phyloP scores from a whole-genome alignment of 2,888 invertebrate genomes.

The Agonopterix subpropinquella region DNA sequence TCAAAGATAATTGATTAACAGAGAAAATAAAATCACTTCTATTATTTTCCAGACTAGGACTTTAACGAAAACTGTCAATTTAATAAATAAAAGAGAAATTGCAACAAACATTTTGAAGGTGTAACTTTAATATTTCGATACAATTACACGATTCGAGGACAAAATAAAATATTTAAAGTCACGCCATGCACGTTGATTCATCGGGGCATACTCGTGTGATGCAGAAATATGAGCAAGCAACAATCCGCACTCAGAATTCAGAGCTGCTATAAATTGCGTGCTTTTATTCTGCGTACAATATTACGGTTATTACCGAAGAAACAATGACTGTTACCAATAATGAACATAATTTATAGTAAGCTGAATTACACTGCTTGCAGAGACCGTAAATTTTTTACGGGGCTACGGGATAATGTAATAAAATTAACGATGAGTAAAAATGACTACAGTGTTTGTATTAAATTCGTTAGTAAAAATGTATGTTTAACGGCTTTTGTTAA shows the following conservation, averaged over 20 bases:
- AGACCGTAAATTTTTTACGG: constrained; percentile 6
- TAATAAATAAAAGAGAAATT: no score
- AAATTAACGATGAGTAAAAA: constrained; percentile 6
- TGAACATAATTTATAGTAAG: background rate
- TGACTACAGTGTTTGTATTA: constrained; percentile 7
- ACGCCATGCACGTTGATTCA: constrained; percentile 27
- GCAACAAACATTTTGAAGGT: background rate
- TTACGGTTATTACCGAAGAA: background rate
- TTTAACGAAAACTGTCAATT: no score
- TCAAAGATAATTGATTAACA: no score
- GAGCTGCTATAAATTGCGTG: constrained; percentile 1
- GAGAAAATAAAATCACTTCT: no score
- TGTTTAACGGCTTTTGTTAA: constrained; percentile 1
- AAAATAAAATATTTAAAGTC: constrained; percentile 35
- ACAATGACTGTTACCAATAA: background rate
- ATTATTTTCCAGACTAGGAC: no score
- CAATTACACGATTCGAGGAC: constrained; percentile 22
- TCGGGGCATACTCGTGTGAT: constrained; percentile 7
- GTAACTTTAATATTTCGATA: constrained; percentile 21
- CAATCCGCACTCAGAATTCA: background rate
- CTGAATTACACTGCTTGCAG: background rate
- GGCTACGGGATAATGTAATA: constrained; percentile 5
- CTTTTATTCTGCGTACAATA: constrained; percentile 2
- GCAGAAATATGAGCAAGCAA: constrained; percentile 3
- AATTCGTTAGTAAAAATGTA: constrained; percentile 6